Conservation (phyloP, 1,140 invertebrate genomes). For the Choristoneura fumiferana region DNA sequence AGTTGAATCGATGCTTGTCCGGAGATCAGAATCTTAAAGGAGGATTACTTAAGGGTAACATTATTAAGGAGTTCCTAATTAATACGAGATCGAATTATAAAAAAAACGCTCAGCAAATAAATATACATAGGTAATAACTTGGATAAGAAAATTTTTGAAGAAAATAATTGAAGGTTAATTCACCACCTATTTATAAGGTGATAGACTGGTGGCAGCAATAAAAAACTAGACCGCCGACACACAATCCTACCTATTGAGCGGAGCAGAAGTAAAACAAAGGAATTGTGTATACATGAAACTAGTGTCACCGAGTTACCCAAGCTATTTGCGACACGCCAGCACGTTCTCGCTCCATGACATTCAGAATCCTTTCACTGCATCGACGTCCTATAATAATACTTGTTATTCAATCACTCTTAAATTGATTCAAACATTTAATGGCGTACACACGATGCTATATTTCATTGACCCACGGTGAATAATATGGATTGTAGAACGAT, state of each 20-base stretch:
- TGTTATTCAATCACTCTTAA: conserved; percentile 7
- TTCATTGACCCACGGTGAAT: conserved; percentile 3
- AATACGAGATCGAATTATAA: too few species aligned
- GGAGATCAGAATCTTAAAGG: too few species aligned
- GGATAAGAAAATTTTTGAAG: too few species aligned
- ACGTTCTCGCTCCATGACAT: conserved; percentile 17
- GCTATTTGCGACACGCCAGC: conserved; percentile 13
- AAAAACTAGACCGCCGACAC: background rate
- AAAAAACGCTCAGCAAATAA: too few species aligned
- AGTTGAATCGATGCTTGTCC: too few species aligned
- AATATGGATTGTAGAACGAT: too few species aligned
- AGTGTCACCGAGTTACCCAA: conserved; percentile 15
- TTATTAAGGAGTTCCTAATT: too few species aligned
- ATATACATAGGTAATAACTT: too few species aligned
- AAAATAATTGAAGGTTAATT: too few species aligned
- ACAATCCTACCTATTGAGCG: conserved; percentile 5
- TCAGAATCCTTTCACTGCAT: conserved; percentile 16
- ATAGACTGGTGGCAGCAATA: background rate
- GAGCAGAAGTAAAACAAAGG: conserved; percentile 18
- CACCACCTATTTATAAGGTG: too few species aligned
- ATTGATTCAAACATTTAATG: conserved; percentile 9
- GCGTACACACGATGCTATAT: conserved; percentile 3
- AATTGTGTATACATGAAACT: conserved; percentile 10
- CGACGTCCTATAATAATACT: background rate
- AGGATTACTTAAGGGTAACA: too few species aligned